Percentiles rank a stretch among this genome's conserved stretches.
Conservation (phyloP, 2,888 invertebrate species). For the Lysandra bellargus region DNA sequence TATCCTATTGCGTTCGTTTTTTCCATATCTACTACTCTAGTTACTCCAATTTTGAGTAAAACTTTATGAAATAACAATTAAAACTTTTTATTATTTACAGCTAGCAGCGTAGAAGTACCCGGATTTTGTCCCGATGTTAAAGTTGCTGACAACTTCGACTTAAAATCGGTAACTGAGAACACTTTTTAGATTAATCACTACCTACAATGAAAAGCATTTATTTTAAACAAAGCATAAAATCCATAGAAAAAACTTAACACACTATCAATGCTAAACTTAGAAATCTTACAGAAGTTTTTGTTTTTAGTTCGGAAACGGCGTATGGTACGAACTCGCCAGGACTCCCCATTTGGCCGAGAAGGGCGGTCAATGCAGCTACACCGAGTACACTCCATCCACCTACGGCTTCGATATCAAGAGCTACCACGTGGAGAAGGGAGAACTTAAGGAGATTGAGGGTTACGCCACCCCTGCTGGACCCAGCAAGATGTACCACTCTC, state of each 20-base stretch:
- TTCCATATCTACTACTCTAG: too few species aligned
- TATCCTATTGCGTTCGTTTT: too few species aligned
- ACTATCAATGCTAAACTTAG: neutral
- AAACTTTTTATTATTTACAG: conserved; percentile 39
- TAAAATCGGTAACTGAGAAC: conserved; percentile 27
- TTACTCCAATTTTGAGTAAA: too few species aligned
- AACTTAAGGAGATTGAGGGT: conserved; percentile 61
- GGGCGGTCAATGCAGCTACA: conserved; percentile 53
- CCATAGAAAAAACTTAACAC: neutral
- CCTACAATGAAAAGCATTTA: too few species aligned
- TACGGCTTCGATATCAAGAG: conserved; percentile 63
- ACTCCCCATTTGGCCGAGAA: conserved; percentile 40
- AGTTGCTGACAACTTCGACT: conserved; percentile 62
- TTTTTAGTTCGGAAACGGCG: conserved; percentile 55
- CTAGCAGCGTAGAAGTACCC: conserved; percentile 57
- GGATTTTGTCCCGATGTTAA: conserved; percentile 62
- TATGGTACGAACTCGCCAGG: conserved; percentile 45
- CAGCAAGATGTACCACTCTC: conserved; percentile 58
- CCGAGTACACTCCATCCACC: conserved; percentile 77
- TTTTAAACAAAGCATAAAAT: neutral
- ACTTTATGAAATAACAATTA: too few species aligned
- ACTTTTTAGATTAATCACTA: neutral
- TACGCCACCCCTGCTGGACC: conserved; percentile 65
- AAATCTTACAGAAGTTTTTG: neutral
- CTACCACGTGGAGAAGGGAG: conserved; percentile 57